Evolutionary conservation across 2,113 vertebrate species (phyloP).

Genomic region (Oncorhynchus mykiss): DNA sequence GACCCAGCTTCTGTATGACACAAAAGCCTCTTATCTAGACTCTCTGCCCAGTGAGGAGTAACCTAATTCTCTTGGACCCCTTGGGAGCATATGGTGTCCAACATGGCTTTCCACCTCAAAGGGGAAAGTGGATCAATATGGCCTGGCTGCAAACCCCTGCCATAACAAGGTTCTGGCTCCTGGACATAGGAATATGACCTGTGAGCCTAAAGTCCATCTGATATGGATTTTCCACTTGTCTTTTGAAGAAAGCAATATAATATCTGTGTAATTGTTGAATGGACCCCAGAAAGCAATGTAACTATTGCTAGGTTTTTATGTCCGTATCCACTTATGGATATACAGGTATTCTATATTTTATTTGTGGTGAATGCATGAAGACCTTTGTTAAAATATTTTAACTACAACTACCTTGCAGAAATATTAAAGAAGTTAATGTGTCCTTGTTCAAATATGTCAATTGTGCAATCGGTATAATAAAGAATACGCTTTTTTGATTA

Average conservation of each 20-base stretch:
- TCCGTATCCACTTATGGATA: not conserved
- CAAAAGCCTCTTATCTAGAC: not conserved
- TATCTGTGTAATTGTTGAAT: not conserved
- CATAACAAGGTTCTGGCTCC: too few relatives aligned
- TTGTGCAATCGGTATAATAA: conserved; percentile 21
- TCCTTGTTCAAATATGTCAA: not conserved
- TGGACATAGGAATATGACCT: too few relatives aligned
- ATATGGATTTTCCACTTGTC: not conserved
- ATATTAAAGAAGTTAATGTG: not conserved
- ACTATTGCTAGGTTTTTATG: not conserved
- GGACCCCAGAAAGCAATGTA: not conserved
- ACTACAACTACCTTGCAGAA: too few relatives aligned
- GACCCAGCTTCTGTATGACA: not conserved
- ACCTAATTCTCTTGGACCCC: not conserved
- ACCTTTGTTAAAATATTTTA: too few relatives aligned
- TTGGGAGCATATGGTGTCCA: too few relatives aligned
- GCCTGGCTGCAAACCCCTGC: too few relatives aligned
- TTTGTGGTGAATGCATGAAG: not conserved
- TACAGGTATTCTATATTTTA: not conserved
- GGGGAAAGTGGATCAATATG: too few relatives aligned
- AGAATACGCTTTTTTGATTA: not conserved
- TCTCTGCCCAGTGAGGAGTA: not conserved
- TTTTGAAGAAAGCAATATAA: not conserved
- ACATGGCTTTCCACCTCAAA: too few relatives aligned
- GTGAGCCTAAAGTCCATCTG: too few relatives aligned